Percentiles rank a stretch among this genome's conserved stretches.
phyloP scores from a whole-genome alignment of 2,113 vertebrate species.

The Eublepharis macularius region DNA sequence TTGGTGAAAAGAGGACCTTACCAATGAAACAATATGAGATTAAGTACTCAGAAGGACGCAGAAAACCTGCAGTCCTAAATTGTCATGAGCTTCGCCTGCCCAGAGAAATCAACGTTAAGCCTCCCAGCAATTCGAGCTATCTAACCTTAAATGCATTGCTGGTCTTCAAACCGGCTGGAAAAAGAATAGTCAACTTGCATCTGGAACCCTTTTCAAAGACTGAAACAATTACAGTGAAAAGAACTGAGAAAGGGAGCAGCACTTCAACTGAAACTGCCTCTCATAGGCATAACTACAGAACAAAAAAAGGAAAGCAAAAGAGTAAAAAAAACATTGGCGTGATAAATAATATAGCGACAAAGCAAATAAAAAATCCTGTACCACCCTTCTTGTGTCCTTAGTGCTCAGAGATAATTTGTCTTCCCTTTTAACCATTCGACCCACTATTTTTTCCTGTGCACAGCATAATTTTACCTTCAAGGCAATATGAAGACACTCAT shows the following conservation, averaged over 20 bases:
- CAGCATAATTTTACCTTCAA: not conserved
- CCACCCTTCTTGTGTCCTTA: not conserved
- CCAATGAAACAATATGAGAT: slow-evolving; percentile 13
- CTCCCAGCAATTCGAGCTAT: not conserved
- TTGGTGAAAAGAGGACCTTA: slow-evolving; percentile 1
- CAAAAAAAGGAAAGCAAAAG: slow-evolving; percentile 46
- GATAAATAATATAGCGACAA: slow-evolving; percentile 37
- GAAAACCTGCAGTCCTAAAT: not conserved
- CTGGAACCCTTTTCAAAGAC: slow-evolving; percentile 1
- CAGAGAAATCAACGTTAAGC: not conserved
- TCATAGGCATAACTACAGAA: slow-evolving; percentile 14
- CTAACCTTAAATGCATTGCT: slow-evolving; percentile 23
- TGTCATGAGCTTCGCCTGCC: not conserved
- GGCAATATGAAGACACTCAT: not conserved
- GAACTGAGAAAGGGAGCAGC: slow-evolving; percentile 51
- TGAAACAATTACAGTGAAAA: not conserved
- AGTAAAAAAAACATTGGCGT: slow-evolving; percentile 23
- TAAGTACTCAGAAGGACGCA: slow-evolving; percentile 11
- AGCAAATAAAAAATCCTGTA: slow-evolving; percentile 51
- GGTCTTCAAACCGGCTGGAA: slow-evolving; percentile 40
- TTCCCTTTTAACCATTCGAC: not conserved
- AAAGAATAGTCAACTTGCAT: slow-evolving; percentile 35
- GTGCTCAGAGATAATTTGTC: not conserved
- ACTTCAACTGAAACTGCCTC: slow-evolving; percentile 41
- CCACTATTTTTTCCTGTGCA: not conserved